Percentiles rank a stretch among this genome's conserved stretches.
Evolutionary conservation across 2,888 invertebrate genomes (phyloP).

Genomic region (Gymnosoma rotundatum): DNA sequence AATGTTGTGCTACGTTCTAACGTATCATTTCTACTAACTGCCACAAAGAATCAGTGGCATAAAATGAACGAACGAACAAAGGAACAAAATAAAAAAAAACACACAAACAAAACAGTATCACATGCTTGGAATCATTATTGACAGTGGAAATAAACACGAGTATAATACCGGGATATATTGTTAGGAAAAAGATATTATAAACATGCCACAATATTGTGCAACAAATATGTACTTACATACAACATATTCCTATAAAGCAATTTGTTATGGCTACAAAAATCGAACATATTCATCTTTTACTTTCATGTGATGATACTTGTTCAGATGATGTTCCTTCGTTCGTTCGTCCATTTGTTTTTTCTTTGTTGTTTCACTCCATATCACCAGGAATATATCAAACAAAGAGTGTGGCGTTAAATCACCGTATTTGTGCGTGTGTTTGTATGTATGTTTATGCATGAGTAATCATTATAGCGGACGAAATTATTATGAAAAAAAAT

Average conservation of each 20-base stretch:
- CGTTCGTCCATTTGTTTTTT: constrained; percentile 9
- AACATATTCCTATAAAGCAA: constrained; percentile 32
- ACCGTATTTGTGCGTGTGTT: constrained; percentile 41
- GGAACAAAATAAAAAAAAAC: background rate
- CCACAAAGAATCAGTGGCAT: constrained; percentile 13
- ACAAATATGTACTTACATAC: constrained; percentile 18
- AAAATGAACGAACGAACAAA: too few species aligned
- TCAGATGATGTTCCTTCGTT: background rate
- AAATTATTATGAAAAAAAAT: constrained; percentile 45
- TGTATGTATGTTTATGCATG: constrained; percentile 32
- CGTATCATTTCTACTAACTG: constrained; percentile 20
- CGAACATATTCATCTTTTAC: constrained; percentile 45
- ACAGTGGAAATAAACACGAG: constrained; percentile 24
- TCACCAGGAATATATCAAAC: constrained; percentile 17
- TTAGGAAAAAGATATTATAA: constrained; percentile 45
- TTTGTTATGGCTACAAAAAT: constrained; percentile 60
- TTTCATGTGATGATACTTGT: constrained; percentile 40
- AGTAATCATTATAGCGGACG: constrained; percentile 59
- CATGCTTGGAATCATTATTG: constrained; percentile 40
- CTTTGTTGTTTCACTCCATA: background rate
- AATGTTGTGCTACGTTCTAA: constrained; percentile 38
- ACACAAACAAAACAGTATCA: constrained; percentile 42
- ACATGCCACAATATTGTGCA: constrained; percentile 59
- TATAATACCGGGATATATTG: constrained; percentile 40
- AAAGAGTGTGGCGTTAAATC: constrained; percentile 65